phyloP scores from a whole-genome alignment of 2,888 invertebrate species.

The Scaptodrosophila latifasciaeformis region DNA sequence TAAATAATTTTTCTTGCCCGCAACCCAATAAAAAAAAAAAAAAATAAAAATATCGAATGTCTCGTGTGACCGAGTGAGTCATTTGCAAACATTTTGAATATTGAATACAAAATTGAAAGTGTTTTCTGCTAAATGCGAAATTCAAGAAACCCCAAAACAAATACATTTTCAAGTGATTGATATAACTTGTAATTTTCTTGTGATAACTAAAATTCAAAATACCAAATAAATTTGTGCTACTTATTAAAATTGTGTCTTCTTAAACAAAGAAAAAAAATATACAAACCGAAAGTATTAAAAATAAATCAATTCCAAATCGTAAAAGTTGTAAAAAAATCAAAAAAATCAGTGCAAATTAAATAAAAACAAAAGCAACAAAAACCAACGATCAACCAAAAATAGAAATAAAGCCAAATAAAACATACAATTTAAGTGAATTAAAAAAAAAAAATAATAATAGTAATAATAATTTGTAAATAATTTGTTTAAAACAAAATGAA shows the following conservation, averaged over 20 bases:
- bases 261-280: no score
- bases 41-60: neutral
- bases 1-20: no score
- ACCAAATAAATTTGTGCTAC: no score
- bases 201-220: neutral
- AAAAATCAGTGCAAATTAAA: conserved; percentile 10
- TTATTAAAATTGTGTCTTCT: no score
- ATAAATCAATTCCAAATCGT: no score
- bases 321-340: no score
- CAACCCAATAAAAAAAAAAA: no score
- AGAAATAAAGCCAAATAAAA: conserved; percentile 6
- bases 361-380: conserved; percentile 1
- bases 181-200: no score
- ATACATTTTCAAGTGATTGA: no score
- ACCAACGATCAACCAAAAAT: conserved; percentile 33
- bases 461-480: conserved; percentile 25
- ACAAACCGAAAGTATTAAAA: no score
- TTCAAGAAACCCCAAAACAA: no score
- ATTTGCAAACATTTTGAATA: neutral
- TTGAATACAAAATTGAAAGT: neutral
- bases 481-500: conserved; percentile 53
- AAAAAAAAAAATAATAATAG: conserved; percentile 2
- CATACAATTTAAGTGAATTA: neutral
- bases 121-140: no score
- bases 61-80: neutral